A percentile compares a stretch with the other conserved stretches of the same genome.
Conservation (phyloP, 2,797 vertebrate species). For the Hephaestus fuliginosus region DNA sequence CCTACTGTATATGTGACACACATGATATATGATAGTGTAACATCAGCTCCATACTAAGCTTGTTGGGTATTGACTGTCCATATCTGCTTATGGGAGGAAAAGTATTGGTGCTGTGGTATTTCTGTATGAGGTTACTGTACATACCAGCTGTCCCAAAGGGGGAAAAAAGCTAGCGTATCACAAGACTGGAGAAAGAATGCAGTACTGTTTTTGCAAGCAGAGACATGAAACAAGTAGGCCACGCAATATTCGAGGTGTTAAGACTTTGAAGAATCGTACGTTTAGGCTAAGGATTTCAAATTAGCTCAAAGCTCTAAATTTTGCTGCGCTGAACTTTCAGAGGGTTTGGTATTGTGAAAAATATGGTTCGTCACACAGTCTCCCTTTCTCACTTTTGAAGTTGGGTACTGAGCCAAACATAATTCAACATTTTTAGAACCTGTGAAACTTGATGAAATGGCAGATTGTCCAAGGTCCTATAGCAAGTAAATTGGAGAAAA, state of each 20-base stretch:
- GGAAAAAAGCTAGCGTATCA: constrained; percentile 38
- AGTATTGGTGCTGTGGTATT: constrained; percentile 56
- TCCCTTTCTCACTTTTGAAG: constrained; percentile 55
- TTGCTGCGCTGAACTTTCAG: constrained; percentile 38
- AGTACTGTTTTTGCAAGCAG: constrained; percentile 33
- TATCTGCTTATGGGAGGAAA: constrained; percentile 64
- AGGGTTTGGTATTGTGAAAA: constrained; percentile 40
- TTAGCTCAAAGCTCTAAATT: constrained; percentile 41
- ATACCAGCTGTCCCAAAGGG: constrained; percentile 64
- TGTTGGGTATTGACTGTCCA: constrained; percentile 69
- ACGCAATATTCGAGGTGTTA: constrained; percentile 29
- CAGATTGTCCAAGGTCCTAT: constrained; percentile 57
- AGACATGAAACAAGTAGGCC: constrained; percentile 45
- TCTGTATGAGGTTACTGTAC: constrained; percentile 69
- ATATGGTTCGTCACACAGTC: constrained; percentile 41
- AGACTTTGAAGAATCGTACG: constrained; percentile 39
- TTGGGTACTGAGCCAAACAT: constrained; percentile 53
- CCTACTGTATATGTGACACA: constrained; percentile 64
- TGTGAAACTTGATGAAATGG: constrained; percentile 63
- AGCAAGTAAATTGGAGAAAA: constrained; percentile 51
- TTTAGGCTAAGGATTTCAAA: constrained; percentile 27
- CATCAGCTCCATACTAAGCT: constrained; percentile 69
- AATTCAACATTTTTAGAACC: constrained; percentile 59
- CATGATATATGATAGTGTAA: constrained; percentile 76
- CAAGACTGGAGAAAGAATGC: constrained; percentile 56